phyloP scores from a whole-genome alignment of 2,888 invertebrate species.

The Eilema depressum region DNA sequence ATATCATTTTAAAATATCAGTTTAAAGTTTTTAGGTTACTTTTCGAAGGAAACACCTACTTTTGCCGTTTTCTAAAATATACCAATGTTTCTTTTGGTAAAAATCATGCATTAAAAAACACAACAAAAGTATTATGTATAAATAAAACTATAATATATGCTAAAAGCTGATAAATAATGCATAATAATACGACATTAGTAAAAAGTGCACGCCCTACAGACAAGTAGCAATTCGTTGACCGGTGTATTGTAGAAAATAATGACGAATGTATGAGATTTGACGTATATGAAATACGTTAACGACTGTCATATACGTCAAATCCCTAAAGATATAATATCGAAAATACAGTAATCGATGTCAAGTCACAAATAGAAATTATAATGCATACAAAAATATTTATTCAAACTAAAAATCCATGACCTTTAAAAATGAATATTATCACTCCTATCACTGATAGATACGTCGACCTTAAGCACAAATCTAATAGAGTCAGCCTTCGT shows the following conservation, averaged over 20 bases:
- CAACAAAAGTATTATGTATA: too few relatives aligned
- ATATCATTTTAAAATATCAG: background rate
- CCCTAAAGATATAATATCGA: background rate
- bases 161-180: too few relatives aligned
- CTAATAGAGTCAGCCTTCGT: slow-evolving; percentile 14
- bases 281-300: too few relatives aligned
- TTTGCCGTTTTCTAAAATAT: too few relatives aligned
- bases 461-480: slow-evolving; percentile 3
- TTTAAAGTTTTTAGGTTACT: background rate
- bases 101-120: background rate
- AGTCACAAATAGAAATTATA: background rate
- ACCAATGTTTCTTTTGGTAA: too few relatives aligned
- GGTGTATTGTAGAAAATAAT: too few relatives aligned
- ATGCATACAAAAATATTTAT: background rate
- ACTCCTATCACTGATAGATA: slow-evolving; percentile 8
- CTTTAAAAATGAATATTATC: background rate
- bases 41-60: background rate
- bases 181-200: too few relatives aligned
- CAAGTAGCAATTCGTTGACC: too few relatives aligned
- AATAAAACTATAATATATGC: too few relatives aligned
- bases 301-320: too few relatives aligned
- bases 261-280: too few relatives aligned
- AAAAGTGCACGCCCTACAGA: too few relatives aligned
- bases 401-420: background rate
- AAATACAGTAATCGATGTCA: background rate